Evolutionary conservation across 2,113 vertebrate genomes (phyloP).

Genomic region (Callorhinus ursinus): DNA sequence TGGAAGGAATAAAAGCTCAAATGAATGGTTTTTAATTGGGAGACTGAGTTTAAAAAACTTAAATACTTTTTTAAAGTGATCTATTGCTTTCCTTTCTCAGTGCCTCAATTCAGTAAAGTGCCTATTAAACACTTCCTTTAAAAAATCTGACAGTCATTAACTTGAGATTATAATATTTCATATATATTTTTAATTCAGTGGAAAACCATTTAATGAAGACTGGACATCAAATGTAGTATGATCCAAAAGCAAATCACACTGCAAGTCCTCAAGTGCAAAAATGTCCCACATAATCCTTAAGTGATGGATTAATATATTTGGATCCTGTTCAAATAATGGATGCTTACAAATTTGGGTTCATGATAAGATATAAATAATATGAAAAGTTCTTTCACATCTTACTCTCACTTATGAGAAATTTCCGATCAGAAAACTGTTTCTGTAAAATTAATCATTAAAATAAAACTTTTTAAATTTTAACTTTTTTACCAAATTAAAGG

Average conservation of each 20-base stretch:
- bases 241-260: background rate
- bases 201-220: background rate
- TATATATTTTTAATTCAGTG: background rate
- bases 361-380: background rate
- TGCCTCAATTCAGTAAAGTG: background rate
- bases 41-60: background rate
- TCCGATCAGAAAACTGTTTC: background rate
- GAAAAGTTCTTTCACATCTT: background rate
- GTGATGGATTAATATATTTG: background rate
- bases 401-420: background rate
- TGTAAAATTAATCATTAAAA: background rate
- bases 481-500: background rate
- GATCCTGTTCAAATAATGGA: background rate
- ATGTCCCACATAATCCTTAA: background rate
- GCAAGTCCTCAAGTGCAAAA: background rate
- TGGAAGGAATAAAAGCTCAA: background rate
- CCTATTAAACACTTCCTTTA: background rate
- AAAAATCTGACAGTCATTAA: background rate
- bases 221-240: background rate
- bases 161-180: background rate
- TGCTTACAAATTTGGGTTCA: background rate
- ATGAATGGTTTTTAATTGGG: background rate
- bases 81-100: background rate
- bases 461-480: background rate
- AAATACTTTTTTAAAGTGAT: background rate